phyloP scores from a whole-genome alignment of 2,113 vertebrate species.

The Anhinga rufa region DNA sequence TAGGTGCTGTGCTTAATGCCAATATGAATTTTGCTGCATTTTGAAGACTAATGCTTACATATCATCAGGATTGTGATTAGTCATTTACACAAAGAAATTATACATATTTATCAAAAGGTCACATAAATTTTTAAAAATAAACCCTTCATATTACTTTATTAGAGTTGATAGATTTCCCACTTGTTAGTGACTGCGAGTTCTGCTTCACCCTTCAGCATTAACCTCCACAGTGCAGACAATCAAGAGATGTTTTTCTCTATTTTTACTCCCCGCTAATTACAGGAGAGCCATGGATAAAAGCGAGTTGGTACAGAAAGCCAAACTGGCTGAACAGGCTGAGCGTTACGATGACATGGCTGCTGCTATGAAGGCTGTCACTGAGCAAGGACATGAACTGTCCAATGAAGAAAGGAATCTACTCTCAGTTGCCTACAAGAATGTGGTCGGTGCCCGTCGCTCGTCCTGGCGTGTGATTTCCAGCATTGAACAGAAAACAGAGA shows the following conservation, averaged over 20 bases:
- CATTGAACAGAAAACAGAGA: conserved; percentile 95
- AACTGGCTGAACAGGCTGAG: conserved; percentile 95
- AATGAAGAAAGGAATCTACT: conserved; percentile 98
- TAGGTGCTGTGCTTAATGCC: neutral
- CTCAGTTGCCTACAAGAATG: conserved; percentile 98
- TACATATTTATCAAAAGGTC: neutral
- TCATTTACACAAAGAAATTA: neutral
- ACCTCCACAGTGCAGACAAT: neutral
- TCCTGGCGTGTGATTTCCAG: conserved; percentile 98
- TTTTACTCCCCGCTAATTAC: neutral
- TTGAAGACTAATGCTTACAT: neutral
- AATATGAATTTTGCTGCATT: neutral
- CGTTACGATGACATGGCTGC: conserved; percentile 98
- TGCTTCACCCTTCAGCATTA: neutral
- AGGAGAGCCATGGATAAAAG: conserved; percentile 93
- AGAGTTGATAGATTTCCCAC: neutral
- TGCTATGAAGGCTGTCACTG: conserved; percentile 95
- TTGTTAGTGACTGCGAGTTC: neutral
- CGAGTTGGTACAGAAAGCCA: conserved; percentile 98
- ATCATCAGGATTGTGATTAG: neutral
- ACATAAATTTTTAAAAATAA: neutral
- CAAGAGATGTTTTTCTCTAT: neutral
- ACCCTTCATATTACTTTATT: neutral
- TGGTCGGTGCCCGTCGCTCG: conserved; percentile 94
- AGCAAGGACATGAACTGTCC: conserved; percentile 91